Evolutionary conservation across 2,113 vertebrate genomes (phyloP).

Genomic region (Mionectes macconnelli): DNA sequence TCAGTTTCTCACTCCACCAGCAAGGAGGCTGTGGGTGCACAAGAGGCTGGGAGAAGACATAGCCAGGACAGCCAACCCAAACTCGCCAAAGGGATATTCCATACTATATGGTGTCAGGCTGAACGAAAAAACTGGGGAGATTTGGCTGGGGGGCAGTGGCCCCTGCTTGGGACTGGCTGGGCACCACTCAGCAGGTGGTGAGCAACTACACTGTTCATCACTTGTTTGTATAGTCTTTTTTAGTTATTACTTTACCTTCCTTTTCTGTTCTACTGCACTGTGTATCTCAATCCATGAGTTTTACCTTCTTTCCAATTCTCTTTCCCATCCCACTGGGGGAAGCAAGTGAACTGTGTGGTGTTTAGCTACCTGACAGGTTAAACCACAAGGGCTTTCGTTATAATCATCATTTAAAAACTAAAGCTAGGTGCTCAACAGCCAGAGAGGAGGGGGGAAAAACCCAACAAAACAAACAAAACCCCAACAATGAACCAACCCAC

Average conservation of each 20-base stretch:
- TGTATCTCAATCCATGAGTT: not conserved
- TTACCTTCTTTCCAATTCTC: not conserved
- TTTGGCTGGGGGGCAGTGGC: not conserved
- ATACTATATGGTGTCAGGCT: no score
- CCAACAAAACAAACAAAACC: not conserved
- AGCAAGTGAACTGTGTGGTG: not conserved
- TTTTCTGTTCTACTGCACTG: not conserved
- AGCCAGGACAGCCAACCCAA: not conserved
- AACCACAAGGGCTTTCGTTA: not conserved
- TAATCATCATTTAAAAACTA: not conserved
- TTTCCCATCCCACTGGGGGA: not conserved
- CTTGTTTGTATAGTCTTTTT: not conserved
- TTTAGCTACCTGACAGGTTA: not conserved
- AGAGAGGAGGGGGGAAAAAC: not conserved
- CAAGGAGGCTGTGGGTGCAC: not conserved
- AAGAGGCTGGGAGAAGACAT: not conserved
- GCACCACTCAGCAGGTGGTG: not conserved
- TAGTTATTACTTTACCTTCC: not conserved
- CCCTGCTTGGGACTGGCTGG: not conserved
- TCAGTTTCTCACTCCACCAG: not conserved
- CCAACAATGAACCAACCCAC: not conserved
- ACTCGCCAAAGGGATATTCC: not conserved
- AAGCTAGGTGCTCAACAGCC: not conserved
- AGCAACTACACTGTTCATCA: not conserved
- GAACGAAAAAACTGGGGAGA: not conserved